Conservation (phyloP, 2,888 invertebrate species). For the Lochmaea crataegi region DNA sequence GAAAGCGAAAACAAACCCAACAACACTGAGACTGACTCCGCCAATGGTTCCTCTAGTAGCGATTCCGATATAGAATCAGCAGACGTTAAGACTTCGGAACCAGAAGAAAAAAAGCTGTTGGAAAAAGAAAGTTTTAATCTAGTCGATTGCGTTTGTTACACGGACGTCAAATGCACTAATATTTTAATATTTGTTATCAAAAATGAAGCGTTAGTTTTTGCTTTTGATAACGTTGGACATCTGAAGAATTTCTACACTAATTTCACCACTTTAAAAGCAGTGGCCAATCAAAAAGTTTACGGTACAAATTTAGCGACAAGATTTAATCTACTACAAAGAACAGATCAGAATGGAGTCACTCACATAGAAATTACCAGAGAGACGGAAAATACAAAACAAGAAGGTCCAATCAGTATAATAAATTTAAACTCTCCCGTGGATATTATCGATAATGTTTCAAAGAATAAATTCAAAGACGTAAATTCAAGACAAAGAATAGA, state of each 20-base stretch:
- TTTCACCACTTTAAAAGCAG: conserved; percentile 63
- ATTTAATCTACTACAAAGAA: conserved; percentile 66
- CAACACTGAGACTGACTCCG: conserved; percentile 63
- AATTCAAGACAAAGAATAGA: conserved; percentile 52
- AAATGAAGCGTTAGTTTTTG: conserved; percentile 62
- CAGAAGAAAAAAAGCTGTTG: conserved; percentile 5
- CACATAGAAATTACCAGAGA: conserved; percentile 65
- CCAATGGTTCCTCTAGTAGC: conserved; percentile 63
- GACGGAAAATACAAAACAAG: conserved; percentile 40
- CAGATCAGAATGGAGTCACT: conserved; percentile 67
- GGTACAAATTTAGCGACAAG: conserved; percentile 52
- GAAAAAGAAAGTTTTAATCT: conserved; percentile 60
- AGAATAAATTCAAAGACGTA: conserved; percentile 47
- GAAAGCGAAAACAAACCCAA: conserved; percentile 50
- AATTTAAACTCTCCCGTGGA: conserved; percentile 63
- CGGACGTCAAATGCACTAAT: conserved; percentile 63
- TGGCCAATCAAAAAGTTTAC: conserved; percentile 62
- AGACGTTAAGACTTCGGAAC: conserved; percentile 26
- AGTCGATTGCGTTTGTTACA: conserved; percentile 64
- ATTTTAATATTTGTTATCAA: conserved; percentile 63
- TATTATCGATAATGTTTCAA: conserved; percentile 38
- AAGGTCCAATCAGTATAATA: conserved; percentile 58
- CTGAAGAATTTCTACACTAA: conserved; percentile 61
- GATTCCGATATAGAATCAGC: conserved; percentile 60
- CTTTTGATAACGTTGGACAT: conserved; percentile 57